A percentile compares a stretch with the other conserved stretches of the same genome.
Evolutionary conservation across 2,888 invertebrate species (phyloP).

Genomic region (Xanthorhoe spadicearia): DNA sequence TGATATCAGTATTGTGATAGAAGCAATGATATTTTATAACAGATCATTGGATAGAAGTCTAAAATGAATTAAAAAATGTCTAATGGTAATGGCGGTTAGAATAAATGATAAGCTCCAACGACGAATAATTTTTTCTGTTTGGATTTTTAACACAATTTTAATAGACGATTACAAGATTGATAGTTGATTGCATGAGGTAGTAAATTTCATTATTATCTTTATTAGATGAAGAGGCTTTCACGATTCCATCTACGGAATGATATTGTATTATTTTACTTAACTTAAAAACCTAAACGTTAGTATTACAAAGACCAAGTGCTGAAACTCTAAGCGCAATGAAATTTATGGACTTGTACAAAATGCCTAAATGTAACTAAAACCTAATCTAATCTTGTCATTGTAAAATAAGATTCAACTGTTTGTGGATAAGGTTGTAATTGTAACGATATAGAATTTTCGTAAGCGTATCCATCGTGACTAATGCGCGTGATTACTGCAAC

Average conservation of each 20-base stretch:
- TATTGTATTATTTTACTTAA: too few species aligned
- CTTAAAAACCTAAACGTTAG: background rate
- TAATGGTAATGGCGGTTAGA: too few species aligned
- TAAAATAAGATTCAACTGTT: constrained; percentile 17
- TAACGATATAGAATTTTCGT: constrained; percentile 23
- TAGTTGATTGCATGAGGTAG: too few species aligned
- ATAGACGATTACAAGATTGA: too few species aligned
- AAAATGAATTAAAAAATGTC: background rate
- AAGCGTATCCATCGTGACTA: constrained; percentile 54
- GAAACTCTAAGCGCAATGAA: constrained; percentile 8
- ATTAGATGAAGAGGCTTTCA: too few species aligned
- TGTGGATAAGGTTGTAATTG: constrained; percentile 24
- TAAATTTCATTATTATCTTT: too few species aligned
- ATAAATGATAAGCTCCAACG: too few species aligned
- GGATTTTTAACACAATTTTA: too few species aligned
- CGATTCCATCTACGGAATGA: too few species aligned
- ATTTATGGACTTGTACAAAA: constrained; percentile 13
- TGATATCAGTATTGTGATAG: constrained; percentile 24
- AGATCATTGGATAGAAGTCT: constrained; percentile 7
- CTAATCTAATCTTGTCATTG: background rate
- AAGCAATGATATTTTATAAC: too few species aligned
- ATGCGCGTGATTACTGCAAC: constrained; percentile 60
- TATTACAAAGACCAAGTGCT: background rate
- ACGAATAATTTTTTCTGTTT: too few species aligned
- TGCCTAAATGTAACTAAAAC: constrained; percentile 18